These are phyloP conservation scores for Anarhynchus alexandrinus DNA, from an alignment of 2,113 vertebrate species.

Conservation along the genomic window DNA sequence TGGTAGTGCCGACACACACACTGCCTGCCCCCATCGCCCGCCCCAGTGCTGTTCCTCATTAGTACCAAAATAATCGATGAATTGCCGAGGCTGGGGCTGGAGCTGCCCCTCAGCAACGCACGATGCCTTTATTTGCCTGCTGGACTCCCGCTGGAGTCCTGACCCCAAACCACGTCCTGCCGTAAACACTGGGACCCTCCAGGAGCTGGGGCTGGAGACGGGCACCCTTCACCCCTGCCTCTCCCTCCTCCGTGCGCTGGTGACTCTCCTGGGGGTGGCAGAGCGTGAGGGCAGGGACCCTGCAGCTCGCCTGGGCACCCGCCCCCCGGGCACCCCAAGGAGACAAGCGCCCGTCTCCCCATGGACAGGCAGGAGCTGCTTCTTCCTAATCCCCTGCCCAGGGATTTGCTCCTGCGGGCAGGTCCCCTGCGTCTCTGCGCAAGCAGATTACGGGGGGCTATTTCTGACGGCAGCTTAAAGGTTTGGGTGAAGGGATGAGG, in stretches of 20 bases:
- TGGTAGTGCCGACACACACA: rapidly evolving
- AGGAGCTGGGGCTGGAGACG: background rate
- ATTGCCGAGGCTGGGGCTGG: rapidly evolving
- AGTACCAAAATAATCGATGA: background rate
- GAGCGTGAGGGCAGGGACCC: background rate
- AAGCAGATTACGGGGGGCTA: conserved; percentile 62
- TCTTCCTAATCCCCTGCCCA: conserved; percentile 10
- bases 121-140: too few relatives aligned
- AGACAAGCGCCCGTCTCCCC: rapidly evolving
- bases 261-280: background rate
- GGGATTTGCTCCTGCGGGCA: conserved; percentile 30
- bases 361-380: background rate
- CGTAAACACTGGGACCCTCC: rapidly evolving
- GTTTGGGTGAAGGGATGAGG: background rate
- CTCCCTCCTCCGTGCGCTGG: background rate
- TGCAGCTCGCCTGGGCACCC: background rate
- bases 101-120: background rate
- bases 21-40: background rate
- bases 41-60: rapidly evolving
- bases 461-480: conserved; percentile 50
- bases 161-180: background rate
- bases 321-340: background rate
- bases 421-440: background rate
- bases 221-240: background rate
- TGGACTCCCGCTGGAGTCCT: background rate